These are phyloP conservation scores for Lordiphosa andalusiaca DNA, from an alignment of 2,888 invertebrate species.

Conservation along the genomic window DNA sequence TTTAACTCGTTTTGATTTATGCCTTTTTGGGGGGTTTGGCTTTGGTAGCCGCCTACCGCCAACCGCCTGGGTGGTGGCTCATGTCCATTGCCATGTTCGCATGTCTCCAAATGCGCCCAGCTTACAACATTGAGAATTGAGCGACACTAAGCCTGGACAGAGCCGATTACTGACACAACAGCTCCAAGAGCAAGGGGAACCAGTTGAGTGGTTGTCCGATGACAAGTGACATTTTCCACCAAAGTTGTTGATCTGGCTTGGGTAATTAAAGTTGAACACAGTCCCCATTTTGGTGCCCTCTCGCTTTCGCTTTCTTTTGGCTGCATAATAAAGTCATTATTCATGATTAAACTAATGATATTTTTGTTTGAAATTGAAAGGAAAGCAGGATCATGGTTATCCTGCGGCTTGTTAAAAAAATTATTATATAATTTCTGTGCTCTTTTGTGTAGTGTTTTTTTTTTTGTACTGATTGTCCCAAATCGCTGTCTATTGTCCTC, in stretches of 20 bases:
- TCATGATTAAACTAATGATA: slow-evolving; percentile 7
- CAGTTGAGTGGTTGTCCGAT: background rate
- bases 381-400: slow-evolving; percentile 1
- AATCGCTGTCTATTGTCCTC: slow-evolving; percentile 43
- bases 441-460: slow-evolving; percentile 29
- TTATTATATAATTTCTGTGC: slow-evolving; percentile 14
- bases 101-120: slow-evolving; percentile 61
- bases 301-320: background rate
- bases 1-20: background rate
- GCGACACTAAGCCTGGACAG: slow-evolving; percentile 70
- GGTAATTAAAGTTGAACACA: too few species aligned
- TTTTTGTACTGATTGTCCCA: slow-evolving; percentile 33
- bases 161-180: slow-evolving; percentile 63
- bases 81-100: slow-evolving; percentile 42
- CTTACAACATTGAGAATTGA: slow-evolving; percentile 68
- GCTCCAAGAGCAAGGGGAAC: slow-evolving; percentile 1
- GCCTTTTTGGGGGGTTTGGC: background rate
- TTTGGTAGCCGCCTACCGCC: background rate
- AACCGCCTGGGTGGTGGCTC: slow-evolving; percentile 46
- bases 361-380: slow-evolving; percentile 3
- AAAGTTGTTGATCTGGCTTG: background rate
- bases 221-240: slow-evolving; percentile 4
- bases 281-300: too few species aligned
- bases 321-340: slow-evolving; percentile 16
- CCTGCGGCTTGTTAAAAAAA: slow-evolving; percentile 11